Evolutionary conservation across 1,140 invertebrate genomes (phyloP), one percentile per base, ranked within the genome.

Genomic region (Orius laevigatus): DNA sequence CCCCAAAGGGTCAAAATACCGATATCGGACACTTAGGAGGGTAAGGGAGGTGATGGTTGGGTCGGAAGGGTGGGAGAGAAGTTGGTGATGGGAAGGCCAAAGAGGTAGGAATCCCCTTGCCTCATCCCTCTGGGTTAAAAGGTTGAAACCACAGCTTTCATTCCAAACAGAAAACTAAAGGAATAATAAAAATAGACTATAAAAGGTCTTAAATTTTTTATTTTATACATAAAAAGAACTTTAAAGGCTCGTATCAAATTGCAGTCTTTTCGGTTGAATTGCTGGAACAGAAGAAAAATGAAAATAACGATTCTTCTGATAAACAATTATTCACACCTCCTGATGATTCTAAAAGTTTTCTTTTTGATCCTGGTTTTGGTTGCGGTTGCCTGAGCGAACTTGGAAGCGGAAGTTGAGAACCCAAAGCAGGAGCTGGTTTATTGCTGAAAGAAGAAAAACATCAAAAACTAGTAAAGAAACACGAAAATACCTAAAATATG

Each of bases 401-500:
- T 14, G 55, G 55, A 5, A 56, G 34, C 10, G 55, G 55, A 20
- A 56, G 45, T 25, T 50, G 52, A 4, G 45, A 11, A 9, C 55
- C 55, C 2, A 36, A 19, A 5, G 55, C 51, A n/a, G 55, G 55
- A 9, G 44, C 19, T 19, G 55, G 55, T 20, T 53, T 56, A 44
- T 56, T 56, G 34, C 52, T 53, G 33, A 50, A 48, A 50, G n/a
- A 40, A 25, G 33, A 35, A 46, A 11, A 18, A 44, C 33, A 18
- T 38, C 35, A 20, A 34, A 19, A 31, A 19, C 40, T n/a, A 16
- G 14, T 11, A 41, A 49, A n/a, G n/a, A n/a, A n/a, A n/a, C n/a
- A n/a, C n/a, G n/a, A n/a, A n/a, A n/a, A 11, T 66, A 79, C 78
- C 72, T 78, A 61, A 86, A 91, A 60, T 84, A 91, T 5, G 79